Evolutionary conservation across 2,797 vertebrate genomes (phyloP), one percentile per base, ranked within the genome.

Genomic region (Diplodus puntazzo): DNA sequence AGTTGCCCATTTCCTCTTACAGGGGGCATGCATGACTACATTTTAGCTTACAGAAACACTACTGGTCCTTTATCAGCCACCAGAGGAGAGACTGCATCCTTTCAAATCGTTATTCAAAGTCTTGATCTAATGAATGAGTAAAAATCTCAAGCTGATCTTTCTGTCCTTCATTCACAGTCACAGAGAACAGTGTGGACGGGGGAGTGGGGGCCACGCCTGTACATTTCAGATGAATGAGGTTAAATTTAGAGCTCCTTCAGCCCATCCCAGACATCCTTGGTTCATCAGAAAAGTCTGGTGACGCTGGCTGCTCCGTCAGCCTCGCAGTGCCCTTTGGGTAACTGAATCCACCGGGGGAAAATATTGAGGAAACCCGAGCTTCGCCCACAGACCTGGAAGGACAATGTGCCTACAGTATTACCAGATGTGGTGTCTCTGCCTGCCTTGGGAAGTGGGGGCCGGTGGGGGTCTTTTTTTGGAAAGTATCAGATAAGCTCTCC

Each of bases 351-450:
- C 59, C 93, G 94, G 93, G 96, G 89, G 89, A 91, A 97, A 98
- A 97, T 97, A 98, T 96, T 97, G 94, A 96, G 96, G 97, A 95
- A 97, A 97, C 92, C 93, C 14, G 95, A 98, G 94, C 93, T 94
- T 94, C 80, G 82, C 87, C 93, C 95, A 94, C 95, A 96, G 89
- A 97, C 95, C 93, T 93, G 95, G 96, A 96, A 97, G 96, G 96
- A 98, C 97, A 99, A 97, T 97, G 97, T 96, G 96, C 94, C 97
- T 96, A 96, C 97, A 98, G 97, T 97, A 94, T 97, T 97, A 97
- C 97, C 97, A 99, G 96, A 99, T 98, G 97, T 98, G 97, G 95
- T 96, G 96, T 97, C 97, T 97, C 97, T 97, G 96, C 96, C 95
- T 95, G 93, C 91, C 60, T 84, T 94, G 94, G 93, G 90, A 96